Conservation (phyloP, 2,797 vertebrate species). For the Hyperoplus immaculatus region DNA sequence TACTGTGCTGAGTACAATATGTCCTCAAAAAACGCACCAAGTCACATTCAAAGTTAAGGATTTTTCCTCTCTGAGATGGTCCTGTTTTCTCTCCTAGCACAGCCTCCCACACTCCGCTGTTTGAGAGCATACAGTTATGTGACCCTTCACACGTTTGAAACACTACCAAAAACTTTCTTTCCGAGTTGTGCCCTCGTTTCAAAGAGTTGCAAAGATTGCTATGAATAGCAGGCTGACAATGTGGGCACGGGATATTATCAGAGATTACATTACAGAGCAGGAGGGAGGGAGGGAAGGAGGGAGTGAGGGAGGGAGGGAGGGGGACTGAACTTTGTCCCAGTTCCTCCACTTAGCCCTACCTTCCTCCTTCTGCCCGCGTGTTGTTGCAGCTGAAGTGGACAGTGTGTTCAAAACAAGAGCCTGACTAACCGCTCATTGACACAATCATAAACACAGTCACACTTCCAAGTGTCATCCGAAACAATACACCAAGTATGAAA, state of each 20-base stretch:
- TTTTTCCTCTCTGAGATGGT: background rate
- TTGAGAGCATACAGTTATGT: background rate
- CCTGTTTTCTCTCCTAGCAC: background rate
- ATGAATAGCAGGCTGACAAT: slow-evolving; percentile 20
- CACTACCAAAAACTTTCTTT: background rate
- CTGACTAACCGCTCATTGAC: no score
- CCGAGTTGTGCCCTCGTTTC: background rate
- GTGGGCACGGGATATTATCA: background rate
- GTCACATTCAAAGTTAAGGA: background rate
- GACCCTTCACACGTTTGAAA: background rate
- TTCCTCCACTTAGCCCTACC: background rate
- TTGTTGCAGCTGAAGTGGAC: no score
- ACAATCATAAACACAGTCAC: no score
- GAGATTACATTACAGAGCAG: slow-evolving; percentile 13
- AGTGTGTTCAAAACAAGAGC: no score
- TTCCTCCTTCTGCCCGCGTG: no score
- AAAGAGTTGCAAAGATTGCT: background rate
- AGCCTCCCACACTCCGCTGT: background rate
- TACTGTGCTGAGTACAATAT: background rate
- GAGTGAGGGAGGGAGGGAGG: background rate
- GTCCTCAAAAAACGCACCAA: background rate
- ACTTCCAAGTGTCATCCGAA: no score
- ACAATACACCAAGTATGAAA: no score
- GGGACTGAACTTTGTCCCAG: slow-evolving; percentile 65
- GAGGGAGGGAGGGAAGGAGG: no score